phyloP scores from a whole-genome alignment of 1,140 invertebrate species.

The Palaemon carinicauda region DNA sequence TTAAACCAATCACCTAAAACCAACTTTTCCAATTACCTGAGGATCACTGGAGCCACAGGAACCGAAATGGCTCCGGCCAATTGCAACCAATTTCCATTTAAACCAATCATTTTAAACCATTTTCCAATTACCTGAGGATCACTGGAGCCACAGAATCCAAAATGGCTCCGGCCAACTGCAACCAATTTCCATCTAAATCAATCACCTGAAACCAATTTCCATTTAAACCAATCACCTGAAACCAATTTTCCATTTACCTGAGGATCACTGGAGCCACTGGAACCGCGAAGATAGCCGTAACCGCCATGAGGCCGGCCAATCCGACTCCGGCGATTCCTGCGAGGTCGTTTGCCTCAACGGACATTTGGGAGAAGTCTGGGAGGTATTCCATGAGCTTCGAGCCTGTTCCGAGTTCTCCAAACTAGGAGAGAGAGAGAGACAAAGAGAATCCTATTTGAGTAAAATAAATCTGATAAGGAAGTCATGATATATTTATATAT shows the following conservation, averaged over 20 bases:
- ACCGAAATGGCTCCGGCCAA: too few species aligned
- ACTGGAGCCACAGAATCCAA: too few species aligned
- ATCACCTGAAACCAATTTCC: too few species aligned
- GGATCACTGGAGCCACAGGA: too few species aligned
- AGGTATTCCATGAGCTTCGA: slow-evolving; percentile 33
- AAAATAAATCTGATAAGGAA: too few species aligned
- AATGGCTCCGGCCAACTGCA: too few species aligned
- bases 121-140: slow-evolving; percentile 30
- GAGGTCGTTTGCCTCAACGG: neutral
- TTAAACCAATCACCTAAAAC: neutral
- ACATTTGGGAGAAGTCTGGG: slow-evolving; percentile 25
- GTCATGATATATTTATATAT: too few species aligned
- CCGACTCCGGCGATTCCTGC: slow-evolving; percentile 16
- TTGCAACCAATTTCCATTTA: neutral
- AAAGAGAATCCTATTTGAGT: too few species aligned
- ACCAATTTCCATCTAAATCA: neutral
- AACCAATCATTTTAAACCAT: neutral
- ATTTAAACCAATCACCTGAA: too few species aligned
- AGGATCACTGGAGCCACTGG: slow-evolving; percentile 24
- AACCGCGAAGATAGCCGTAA: slow-evolving; percentile 32
- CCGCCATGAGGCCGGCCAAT: slow-evolving; percentile 24
- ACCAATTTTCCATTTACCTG: too few species aligned
- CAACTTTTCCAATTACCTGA: neutral
- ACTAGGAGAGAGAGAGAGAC: neutral
- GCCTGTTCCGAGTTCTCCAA: slow-evolving; percentile 15